Conservation (phyloP, 1,140 invertebrate genomes). For the Hyphantria cunea region DNA sequence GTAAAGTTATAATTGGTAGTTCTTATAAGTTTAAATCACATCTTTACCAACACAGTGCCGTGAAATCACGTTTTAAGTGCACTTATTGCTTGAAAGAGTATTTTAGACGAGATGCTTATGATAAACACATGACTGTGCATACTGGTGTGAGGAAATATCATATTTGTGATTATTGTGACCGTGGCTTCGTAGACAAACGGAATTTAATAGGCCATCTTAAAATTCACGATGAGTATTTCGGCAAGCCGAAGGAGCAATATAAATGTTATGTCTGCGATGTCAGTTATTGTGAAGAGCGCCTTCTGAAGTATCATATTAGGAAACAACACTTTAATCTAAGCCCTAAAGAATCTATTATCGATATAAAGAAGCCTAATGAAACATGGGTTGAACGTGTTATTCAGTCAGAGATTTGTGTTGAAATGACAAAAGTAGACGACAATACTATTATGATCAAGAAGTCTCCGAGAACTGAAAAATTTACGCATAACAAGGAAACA, state of each 20-base stretch:
- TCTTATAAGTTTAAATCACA: constrained; percentile 53
- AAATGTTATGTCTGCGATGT: constrained; percentile 45
- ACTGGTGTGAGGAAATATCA: constrained; percentile 23
- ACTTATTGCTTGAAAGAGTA: constrained; percentile 46
- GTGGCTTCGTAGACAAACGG: constrained; percentile 46
- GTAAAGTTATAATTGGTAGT: constrained; percentile 42
- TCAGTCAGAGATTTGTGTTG: constrained; percentile 43
- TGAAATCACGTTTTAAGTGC: constrained; percentile 45
- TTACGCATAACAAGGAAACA: constrained; percentile 4
- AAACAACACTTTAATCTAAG: constrained; percentile 50
- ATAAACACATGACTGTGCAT: constrained; percentile 39
- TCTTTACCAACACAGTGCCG: constrained; percentile 48
- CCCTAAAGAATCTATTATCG: constrained; percentile 28
- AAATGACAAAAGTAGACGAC: constrained; percentile 60
- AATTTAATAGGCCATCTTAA: constrained; percentile 54
- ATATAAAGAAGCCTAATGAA: constrained; percentile 51
- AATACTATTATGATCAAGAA: constrained; percentile 56
- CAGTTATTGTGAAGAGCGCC: constrained; percentile 48
- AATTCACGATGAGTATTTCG: constrained; percentile 45
- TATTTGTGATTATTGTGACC: constrained; percentile 52
- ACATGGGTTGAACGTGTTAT: constrained; percentile 56
- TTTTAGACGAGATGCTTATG: constrained; percentile 46
- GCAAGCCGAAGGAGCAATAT: constrained; percentile 22
- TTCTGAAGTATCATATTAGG: constrained; percentile 52
- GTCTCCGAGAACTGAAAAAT: constrained; percentile 25